Conservation (phyloP, 1,140 invertebrate genomes). For the Atta texana region DNA sequence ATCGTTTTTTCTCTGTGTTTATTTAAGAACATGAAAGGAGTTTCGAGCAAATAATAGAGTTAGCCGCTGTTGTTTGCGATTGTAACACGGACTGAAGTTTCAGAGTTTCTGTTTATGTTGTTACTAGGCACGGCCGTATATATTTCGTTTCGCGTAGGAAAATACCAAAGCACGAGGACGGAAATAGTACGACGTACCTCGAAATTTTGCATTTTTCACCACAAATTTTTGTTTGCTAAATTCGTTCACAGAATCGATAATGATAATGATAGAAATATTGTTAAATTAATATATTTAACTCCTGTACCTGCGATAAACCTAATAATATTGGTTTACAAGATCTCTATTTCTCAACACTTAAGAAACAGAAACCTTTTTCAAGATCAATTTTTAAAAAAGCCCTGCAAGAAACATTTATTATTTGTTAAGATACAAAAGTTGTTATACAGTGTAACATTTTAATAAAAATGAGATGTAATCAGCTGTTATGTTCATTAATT, state of each 20-base stretch:
- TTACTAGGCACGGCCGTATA: constrained; percentile 19
- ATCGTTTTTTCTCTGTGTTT: not conserved
- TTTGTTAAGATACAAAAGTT: too few relatives aligned
- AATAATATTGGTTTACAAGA: not conserved
- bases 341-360: too few relatives aligned
- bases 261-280: not conserved
- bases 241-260: not conserved
- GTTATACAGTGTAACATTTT: not conserved
- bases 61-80: constrained; percentile 33
- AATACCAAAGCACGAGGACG: constrained; percentile 19
- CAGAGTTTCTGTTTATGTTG: constrained; percentile 45
- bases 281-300: not conserved
- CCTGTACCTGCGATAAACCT: not conserved
- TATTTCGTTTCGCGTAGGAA: constrained; percentile 38
- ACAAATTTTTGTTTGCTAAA: not conserved
- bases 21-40: constrained; percentile 35
- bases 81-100: constrained; percentile 47
- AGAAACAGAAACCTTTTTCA: too few relatives aligned
- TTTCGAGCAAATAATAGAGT: constrained; percentile 48
- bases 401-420: too few relatives aligned
- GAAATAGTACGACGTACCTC: not conserved
- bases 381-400: too few relatives aligned
- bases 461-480: not conserved
- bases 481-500: not conserved
- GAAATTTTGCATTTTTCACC: constrained; percentile 36